These are phyloP conservation scores for Synchiropus splendidus DNA, from an alignment of 2,113 vertebrate genomes.

Conservation along the genomic window DNA sequence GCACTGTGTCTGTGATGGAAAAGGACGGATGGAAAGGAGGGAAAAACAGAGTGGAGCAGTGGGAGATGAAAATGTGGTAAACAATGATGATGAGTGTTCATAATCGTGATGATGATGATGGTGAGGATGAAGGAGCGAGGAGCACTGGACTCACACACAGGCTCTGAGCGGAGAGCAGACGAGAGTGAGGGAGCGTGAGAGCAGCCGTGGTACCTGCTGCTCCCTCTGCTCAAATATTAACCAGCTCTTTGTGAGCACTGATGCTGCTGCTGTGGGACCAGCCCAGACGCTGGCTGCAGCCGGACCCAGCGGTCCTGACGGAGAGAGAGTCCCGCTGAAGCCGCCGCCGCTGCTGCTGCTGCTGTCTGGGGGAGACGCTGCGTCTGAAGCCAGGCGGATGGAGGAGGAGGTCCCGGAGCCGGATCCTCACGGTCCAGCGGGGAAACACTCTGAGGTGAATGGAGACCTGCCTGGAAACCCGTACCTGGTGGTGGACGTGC, in stretches of 20 bases:
- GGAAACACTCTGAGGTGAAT: slow-evolving; percentile 36
- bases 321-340: slow-evolving; percentile 17
- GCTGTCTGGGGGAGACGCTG: slow-evolving; percentile 26
- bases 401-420: slow-evolving; percentile 63
- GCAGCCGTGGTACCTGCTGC: slow-evolving; percentile 47
- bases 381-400: slow-evolving; percentile 43
- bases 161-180: slow-evolving; percentile 3
- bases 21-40: too few species aligned
- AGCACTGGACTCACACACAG: neutral
- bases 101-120: too few species aligned
- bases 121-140: too few species aligned
- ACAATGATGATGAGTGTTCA: too few species aligned
- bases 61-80: too few species aligned
- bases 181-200: slow-evolving; percentile 31
- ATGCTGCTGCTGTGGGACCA: slow-evolving; percentile 58
- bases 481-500: slow-evolving; percentile 20
- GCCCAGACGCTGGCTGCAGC: slow-evolving; percentile 41
- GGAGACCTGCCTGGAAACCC: slow-evolving; percentile 50
- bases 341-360: slow-evolving; percentile 6
- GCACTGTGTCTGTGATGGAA: too few species aligned
- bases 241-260: slow-evolving; percentile 38
- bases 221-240: slow-evolving; percentile 54
- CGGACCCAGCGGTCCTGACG: slow-evolving; percentile 39
- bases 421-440: slow-evolving; percentile 24
- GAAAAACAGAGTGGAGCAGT: too few species aligned